A percentile compares a stretch with the other conserved stretches of the same genome.
These are phyloP conservation scores for Mirounga angustirostris DNA, from an alignment of 2,113 vertebrate species.

Conservation along the genomic window DNA sequence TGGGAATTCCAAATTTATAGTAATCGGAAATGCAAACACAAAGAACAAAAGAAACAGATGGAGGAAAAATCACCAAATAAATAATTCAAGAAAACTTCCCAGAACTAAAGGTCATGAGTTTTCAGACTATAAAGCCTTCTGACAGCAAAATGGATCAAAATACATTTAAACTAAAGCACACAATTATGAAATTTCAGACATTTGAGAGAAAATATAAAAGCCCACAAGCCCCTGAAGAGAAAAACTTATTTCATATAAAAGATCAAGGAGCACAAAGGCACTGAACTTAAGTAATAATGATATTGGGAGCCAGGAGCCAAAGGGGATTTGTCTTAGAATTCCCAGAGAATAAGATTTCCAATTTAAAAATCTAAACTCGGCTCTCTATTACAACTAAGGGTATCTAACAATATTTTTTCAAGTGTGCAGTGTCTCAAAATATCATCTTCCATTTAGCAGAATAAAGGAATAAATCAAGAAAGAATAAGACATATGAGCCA, in stretches of 20 bases:
- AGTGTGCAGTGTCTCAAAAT: background rate
- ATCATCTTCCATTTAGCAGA: background rate
- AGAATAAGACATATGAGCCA: background rate
- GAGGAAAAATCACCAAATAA: background rate
- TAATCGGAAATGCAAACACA: background rate
- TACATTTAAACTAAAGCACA: background rate
- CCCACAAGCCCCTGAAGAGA: background rate
- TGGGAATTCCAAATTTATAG: background rate
- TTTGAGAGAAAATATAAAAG: background rate
- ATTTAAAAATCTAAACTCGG: background rate
- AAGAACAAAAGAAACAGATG: background rate
- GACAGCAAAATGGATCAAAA: constrained; percentile 49
- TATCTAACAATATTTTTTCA: background rate
- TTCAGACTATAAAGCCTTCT: constrained; percentile 6
- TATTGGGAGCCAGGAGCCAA: background rate
- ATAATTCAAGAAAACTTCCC: constrained; percentile 47
- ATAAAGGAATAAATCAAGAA: background rate
- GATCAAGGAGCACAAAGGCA: background rate
- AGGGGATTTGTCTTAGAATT: background rate
- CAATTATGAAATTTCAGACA: constrained; percentile 8
- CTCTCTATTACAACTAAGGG: background rate
- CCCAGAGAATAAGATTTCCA: background rate
- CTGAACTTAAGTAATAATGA: background rate
- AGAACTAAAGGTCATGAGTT: constrained; percentile 41
- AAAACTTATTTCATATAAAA: constrained; percentile 48